phyloP scores from a whole-genome alignment of 2,888 invertebrate species.

The Rhaphigaster nebulosa region DNA sequence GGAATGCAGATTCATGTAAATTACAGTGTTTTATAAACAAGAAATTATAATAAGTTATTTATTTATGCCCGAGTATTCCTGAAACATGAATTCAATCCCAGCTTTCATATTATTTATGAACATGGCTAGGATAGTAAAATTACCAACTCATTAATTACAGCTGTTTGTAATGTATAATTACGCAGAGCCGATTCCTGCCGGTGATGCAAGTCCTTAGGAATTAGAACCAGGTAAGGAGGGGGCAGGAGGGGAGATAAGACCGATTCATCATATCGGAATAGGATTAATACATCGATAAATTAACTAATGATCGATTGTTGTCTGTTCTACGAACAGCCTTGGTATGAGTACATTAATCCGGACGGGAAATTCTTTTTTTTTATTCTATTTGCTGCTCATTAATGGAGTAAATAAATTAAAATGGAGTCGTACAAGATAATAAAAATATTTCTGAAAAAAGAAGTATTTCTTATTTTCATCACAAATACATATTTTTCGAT shows the following conservation, averaged over 20 bases:
- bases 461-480: neutral
- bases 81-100: slow-evolving; percentile 46
- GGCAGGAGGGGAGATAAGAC: neutral
- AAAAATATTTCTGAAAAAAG: neutral
- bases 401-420: neutral
- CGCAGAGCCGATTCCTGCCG: neutral
- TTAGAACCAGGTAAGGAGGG: neutral
- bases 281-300: neutral
- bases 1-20: slow-evolving; percentile 47
- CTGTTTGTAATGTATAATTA: slow-evolving; percentile 47
- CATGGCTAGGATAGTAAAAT: slow-evolving; percentile 33
- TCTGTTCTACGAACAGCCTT: neutral
- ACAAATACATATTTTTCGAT: no score
- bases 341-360: neutral
- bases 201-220: slow-evolving; percentile 15
- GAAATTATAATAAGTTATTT: slow-evolving; percentile 50
- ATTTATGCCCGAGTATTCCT: slow-evolving; percentile 46
- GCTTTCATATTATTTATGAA: slow-evolving; percentile 42
- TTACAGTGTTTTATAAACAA: slow-evolving; percentile 49
- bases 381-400: neutral
- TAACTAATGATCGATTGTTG: neutral
- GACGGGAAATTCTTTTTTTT: neutral
- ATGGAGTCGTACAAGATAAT: no score
- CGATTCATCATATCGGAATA: neutral
- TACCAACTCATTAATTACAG: slow-evolving; percentile 43